Base-by-base conservation (phyloP, 2,797 vertebrate species). In the Phyllotis vaccarum region DNA sequence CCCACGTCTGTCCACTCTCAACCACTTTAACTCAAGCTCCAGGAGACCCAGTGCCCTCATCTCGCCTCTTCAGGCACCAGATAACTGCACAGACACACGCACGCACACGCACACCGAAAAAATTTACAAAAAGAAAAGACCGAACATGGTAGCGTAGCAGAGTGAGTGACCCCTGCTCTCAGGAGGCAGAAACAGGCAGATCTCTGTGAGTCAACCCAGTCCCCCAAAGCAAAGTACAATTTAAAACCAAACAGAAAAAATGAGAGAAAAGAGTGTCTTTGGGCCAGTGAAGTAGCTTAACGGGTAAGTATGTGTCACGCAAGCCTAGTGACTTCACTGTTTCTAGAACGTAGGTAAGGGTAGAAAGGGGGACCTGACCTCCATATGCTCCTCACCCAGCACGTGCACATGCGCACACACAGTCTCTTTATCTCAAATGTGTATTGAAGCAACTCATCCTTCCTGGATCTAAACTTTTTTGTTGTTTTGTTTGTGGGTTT, bases 21-120 rank as follows among this genome's bases (percentile, higher is more conserved):
- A n/a, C 0, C 2, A 22, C 79, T 40, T 60, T 27, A 81, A 80
- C 78, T 40, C 79, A 22, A 29, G 79, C 78, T 22, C 2, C 21
- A 37, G 34, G 22, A 40, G 78, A 58, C 78, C 52, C n/a, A 37
- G 6, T 0, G n/a, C 56, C 66, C 87, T 40, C 21, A 21, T 1
- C 6, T 5, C 17, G 66, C 31, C 52, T 54, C 79, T 58, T 43
- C 79, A 40, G 79, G 79, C 34, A 81, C 54, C 78, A 80, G 52
- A 56, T 11, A 8, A 49, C 19, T 37, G 49, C 37, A 12, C 68
- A 70, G n/a, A 70, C 68, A 72, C 17, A 70, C 68, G 5, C 12
- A 3, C 37, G 6, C 40, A 5, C 11, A 2, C n/a, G 24, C 37
- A 11, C 37, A 0, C 37, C n/a, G n/a, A n/a, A n/a, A n/a, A 49